A percentile compares a stretch with the other conserved stretches of the same genome.
Evolutionary conservation across 2,888 invertebrate species (phyloP).

Genomic region (Limnephilus marmoratus): DNA sequence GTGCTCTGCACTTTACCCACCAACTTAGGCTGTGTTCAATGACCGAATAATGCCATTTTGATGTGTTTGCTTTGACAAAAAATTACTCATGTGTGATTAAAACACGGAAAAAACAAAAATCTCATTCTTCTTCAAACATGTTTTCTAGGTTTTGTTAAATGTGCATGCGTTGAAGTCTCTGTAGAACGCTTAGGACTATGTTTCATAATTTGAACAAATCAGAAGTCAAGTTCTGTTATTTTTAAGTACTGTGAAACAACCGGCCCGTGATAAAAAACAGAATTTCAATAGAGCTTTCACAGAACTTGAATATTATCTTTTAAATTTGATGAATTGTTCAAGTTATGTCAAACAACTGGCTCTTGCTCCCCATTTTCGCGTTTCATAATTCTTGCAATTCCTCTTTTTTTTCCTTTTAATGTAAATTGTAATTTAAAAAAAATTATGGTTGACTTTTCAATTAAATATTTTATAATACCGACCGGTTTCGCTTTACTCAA

Average conservation of each 20-base stretch:
- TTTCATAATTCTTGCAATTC: background rate
- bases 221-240: too few relatives aligned
- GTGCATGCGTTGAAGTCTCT: background rate
- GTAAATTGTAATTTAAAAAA: background rate
- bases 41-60: background rate
- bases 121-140: background rate
- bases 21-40: background rate
- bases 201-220: too few relatives aligned
- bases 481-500: too few relatives aligned
- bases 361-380: background rate
- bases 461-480: too few relatives aligned
- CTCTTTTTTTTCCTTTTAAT: background rate
- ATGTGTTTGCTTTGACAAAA: background rate
- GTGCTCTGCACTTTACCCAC: background rate
- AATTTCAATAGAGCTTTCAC: too few relatives aligned
- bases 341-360: too few relatives aligned
- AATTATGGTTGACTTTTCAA: background rate
- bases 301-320: too few relatives aligned
- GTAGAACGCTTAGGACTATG: background rate
- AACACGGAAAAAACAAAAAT: background rate
- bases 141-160: background rate
- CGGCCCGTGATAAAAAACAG: too few relatives aligned
- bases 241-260: too few relatives aligned
- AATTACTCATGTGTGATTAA: background rate
- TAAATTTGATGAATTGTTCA: too few relatives aligned